These are phyloP conservation scores for Herpailurus yagouaroundi DNA, from an alignment of 2,113 vertebrate species.

Conservation along the genomic window DNA sequence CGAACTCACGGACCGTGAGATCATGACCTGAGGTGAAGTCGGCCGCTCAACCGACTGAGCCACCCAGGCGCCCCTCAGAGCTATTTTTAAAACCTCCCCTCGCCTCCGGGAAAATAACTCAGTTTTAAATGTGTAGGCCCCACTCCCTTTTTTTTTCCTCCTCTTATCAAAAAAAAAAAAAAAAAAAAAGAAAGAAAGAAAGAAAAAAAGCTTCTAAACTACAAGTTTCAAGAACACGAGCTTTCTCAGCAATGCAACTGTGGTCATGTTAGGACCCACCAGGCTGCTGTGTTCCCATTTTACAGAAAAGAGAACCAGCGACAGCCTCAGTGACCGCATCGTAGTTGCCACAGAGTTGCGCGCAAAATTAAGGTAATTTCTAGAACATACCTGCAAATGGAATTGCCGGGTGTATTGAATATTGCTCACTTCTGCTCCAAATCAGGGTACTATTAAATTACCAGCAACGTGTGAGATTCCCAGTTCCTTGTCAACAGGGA, in stretches of 20 bases:
- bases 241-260: neutral
- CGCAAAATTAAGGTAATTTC: neutral
- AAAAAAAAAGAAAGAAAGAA: neutral
- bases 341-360: neutral
- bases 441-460: neutral
- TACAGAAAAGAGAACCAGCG: neutral
- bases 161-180: neutral
- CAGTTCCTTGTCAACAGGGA: neutral
- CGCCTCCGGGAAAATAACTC: conserved; percentile 1
- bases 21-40: no score
- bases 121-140: neutral
- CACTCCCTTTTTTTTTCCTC: neutral
- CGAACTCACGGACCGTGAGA: no score
- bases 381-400: neutral
- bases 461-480: neutral
- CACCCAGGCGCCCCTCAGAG: no score
- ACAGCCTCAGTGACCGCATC: no score
- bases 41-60: no score
- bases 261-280: neutral
- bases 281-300: neutral
- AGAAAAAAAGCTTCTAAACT: neutral
- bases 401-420: neutral
- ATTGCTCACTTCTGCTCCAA: neutral
- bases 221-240: neutral
- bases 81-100: neutral